Conservation (phyloP, 2,888 invertebrate species). For the Cantharis nigra region DNA sequence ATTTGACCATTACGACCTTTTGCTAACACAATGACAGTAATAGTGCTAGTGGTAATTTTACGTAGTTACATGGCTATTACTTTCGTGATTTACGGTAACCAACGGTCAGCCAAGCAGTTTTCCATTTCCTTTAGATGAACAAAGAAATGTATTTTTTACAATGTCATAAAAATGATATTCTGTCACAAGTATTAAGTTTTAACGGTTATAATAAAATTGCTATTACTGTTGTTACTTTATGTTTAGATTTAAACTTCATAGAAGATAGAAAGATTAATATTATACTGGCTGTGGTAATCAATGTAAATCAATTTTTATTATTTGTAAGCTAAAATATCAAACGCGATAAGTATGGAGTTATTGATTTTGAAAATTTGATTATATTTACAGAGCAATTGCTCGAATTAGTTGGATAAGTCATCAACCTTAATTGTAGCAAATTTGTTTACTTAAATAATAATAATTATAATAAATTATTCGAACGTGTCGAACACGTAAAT, state of each 20-base stretch:
- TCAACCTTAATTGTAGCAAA: neutral
- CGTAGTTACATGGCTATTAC: constrained; percentile 42
- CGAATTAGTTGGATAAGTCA: neutral
- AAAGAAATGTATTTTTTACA: constrained; percentile 29
- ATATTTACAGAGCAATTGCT: neutral
- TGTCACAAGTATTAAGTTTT: constrained; percentile 23
- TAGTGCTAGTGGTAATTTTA: constrained; percentile 38
- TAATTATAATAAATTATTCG: neutral
- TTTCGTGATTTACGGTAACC: constrained; percentile 36
- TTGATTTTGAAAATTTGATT: constrained; percentile 1
- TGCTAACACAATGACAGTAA: constrained; percentile 37
- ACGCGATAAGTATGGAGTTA: neutral
- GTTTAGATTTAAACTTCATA: neutral
- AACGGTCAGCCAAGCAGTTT: constrained; percentile 31
- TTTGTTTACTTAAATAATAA: neutral
- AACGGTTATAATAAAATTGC: constrained; percentile 27
- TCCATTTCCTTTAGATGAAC: constrained; percentile 25
- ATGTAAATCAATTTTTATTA: neutral
- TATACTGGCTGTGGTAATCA: neutral
- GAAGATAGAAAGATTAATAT: neutral
- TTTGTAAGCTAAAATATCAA: neutral
- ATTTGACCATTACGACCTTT: constrained; percentile 32
- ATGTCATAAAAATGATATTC: constrained; percentile 28
- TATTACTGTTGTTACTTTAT: neutral
- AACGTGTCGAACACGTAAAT: neutral